Base-by-base conservation (phyloP, 1,140 invertebrate genomes). In the Whitmania pigra region DNA sequence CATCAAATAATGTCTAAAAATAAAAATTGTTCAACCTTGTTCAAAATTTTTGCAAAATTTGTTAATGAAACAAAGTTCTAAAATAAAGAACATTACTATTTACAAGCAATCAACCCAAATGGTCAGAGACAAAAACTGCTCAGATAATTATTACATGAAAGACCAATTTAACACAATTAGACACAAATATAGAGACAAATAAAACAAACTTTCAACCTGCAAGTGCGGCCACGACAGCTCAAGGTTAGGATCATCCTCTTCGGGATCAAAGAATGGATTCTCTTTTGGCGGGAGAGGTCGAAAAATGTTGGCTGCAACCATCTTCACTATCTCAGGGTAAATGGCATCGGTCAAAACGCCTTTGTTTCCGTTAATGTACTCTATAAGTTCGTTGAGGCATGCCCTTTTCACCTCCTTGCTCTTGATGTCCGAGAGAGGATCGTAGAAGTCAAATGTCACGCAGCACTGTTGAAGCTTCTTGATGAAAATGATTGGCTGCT, bases 181-280 rank as follows among this genome's bases (percentile, higher is more conserved):
- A 5, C 43, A 49, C 15, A 49, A 49, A 49, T 7, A 11, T 7
- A 1, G 9, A 49, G 15, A 49, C 5, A 43, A 43, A 43, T 36
- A 49, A 63, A 27, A 31, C 11, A 68, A 43, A 43, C 25, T 36
- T 29, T 36, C 25, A 73, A 82, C 79, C 77, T 80, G 79, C 74
- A 99, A 84, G 83, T 99, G 97, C 4, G 97, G 96, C 97, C 97
- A 99, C 20, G 94, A 91, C 6, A 94, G 94, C 83, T 99, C 97
- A 75, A 99, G 81, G 17, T 93, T 97, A 9, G 97, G 97, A 81
- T 99, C 97, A 85, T 99, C 97, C 81, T 99, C 97, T 82, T 99
- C 97, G 0, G 96, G 95, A 83, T 99, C 96, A 83, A 97, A 99
- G 84, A 99, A 96, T 6, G 93, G 92, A 53, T 94, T 94, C 80